These are phyloP conservation scores for Euzophera pinguis DNA, from an alignment of 2,888 invertebrate species.

Conservation along the genomic window DNA sequence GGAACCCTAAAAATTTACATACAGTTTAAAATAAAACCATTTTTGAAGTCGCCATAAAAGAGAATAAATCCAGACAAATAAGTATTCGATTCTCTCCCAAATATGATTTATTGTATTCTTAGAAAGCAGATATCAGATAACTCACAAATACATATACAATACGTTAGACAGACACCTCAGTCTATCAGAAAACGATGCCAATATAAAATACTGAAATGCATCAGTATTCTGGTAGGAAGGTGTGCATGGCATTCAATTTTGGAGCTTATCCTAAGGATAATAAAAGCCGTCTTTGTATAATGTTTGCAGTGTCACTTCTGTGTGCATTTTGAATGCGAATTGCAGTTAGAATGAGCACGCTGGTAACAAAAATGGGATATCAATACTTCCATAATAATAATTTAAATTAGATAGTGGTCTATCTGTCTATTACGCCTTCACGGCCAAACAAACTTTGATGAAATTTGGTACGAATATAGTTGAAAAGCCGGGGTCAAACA, in stretches of 20 bases:
- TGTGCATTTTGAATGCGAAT: constrained; percentile 5
- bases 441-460: no score
- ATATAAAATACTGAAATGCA: constrained; percentile 1
- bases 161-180: not conserved
- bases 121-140: not conserved
- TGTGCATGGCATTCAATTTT: not conserved
- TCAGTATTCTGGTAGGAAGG: not conserved
- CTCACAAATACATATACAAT: constrained; percentile 15
- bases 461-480: no score
- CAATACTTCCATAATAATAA: no score
- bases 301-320: not conserved
- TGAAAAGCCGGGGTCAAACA: no score
- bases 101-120: not conserved
- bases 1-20: no score
- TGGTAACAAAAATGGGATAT: not conserved
- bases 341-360: not conserved
- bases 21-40: no score
- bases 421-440: no score
- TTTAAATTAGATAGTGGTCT: no score
- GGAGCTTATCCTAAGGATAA: not conserved
- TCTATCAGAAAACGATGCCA: constrained; percentile 6
- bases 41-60: no score
- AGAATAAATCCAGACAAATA: no score
- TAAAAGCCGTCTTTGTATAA: not conserved
- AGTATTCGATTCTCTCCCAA: not conserved